These are phyloP conservation scores for Melinaea marsaeus DNA, from an alignment of 2,888 invertebrate genomes.

Conservation along the genomic window DNA sequence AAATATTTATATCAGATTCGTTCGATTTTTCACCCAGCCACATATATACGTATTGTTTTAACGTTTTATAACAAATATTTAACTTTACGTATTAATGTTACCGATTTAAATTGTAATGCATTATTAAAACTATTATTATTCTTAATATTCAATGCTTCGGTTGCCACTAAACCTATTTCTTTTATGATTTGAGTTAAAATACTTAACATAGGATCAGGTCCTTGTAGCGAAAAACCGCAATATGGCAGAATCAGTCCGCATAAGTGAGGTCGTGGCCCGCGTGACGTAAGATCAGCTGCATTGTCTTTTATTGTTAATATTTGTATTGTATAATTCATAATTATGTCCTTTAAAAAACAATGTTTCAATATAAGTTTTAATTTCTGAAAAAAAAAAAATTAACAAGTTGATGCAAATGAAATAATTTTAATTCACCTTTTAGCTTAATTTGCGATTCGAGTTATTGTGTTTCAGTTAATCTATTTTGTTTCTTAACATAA, in stretches of 20 bases:
- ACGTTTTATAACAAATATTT: slow-evolving; percentile 31
- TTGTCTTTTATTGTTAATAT: slow-evolving; percentile 22
- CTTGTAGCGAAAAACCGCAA: slow-evolving; percentile 42
- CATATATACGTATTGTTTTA: slow-evolving; percentile 27
- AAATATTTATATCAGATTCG: slow-evolving; percentile 56
- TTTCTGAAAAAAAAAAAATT: no score
- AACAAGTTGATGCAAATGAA: no score
- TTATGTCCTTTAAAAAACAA: no score
- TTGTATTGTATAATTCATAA: not conserved
- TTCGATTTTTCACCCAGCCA: slow-evolving; percentile 36
- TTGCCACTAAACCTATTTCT: no score
- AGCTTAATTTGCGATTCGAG: no score
- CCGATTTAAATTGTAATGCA: slow-evolving; percentile 5
- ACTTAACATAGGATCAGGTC: slow-evolving; percentile 41
- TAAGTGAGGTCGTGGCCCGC: slow-evolving; percentile 33
- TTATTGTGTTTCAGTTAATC: no score
- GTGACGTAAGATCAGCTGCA: slow-evolving; percentile 39
- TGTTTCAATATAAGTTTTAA: no score
- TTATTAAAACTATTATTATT: no score
- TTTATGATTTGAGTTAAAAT: slow-evolving; percentile 10
- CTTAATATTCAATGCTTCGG: no score
- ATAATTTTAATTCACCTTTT: no score
- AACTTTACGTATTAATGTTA: slow-evolving; percentile 9
- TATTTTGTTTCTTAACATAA: no score
- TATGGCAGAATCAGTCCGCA: slow-evolving; percentile 36